Evolutionary conservation across 2,888 invertebrate genomes (phyloP), one percentile per base, ranked within the genome.

Genomic region (Chaetogeoica ovagalla): DNA sequence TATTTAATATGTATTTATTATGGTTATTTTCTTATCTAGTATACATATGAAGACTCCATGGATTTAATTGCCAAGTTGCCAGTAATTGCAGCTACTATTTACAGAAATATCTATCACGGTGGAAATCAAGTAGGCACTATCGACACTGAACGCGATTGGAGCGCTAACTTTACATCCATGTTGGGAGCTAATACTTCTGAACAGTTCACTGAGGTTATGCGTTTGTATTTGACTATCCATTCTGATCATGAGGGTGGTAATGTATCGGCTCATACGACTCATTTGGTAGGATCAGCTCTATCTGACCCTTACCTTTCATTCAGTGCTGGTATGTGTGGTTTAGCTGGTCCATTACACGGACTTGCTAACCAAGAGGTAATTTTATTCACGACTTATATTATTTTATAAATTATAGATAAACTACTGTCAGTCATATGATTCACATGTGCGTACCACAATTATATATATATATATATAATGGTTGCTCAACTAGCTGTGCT

Each of bases 201-300:
- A 84, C 86, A 89, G 82, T 97, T 97, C 88, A 92, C 92, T 70
- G 97, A 97, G 87, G 90, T 97, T 75, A 92, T 97, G 93, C 89
- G 97, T 81, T 89, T 97, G 55, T 97, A 97, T 87, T 90, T 97
- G 83, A 95, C 96, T 82, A 96, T 97, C 85, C 96, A 97, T 90
- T 94, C 94, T 88, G 97, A 97, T 87, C 97, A 97, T 88, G 97
- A 97, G 87, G 96, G 97, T 84, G 97, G 97, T 84, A 97, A 97
- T 86, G 97, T 98, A 9, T 96, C 95, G 13, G 97, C 97, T 4
- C 97, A 97, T 87, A 93, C 97, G 0, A 93, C 93, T 19, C 97
- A 97, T 87, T 88, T 98, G 86, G 96, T 97, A 6, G 97, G 94
- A 59, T 96, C 96, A 0, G 97, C 97, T 2, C 89, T 97, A 72